Percentiles rank a stretch among this genome's conserved stretches.
Evolutionary conservation across 1,140 invertebrate species (phyloP).

Genomic region (Saccostrea glomerata): DNA sequence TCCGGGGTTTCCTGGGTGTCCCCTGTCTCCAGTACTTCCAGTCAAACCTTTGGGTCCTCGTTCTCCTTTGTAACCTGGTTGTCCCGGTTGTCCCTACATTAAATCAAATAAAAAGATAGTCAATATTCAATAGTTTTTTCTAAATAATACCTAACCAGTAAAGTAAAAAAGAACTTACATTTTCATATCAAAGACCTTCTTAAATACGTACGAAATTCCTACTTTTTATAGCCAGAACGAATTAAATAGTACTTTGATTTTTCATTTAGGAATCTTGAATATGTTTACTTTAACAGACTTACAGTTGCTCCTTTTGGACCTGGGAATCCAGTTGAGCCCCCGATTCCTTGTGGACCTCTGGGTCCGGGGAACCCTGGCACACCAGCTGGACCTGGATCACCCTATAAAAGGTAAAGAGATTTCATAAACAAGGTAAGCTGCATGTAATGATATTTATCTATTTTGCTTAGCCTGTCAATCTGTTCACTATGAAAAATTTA

Average conservation of each 20-base stretch:
- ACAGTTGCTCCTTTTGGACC: conserved; percentile 71
- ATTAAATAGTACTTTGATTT: no score
- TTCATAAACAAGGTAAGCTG: no score
- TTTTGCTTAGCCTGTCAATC: no score
- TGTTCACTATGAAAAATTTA: no score
- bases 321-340: conserved; percentile 65
- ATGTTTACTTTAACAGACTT: conserved; percentile 44
- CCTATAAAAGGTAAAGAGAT: conserved; percentile 55
- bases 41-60: conserved; percentile 66
- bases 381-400: conserved; percentile 71
- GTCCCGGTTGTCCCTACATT: conserved; percentile 67
- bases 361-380: conserved; percentile 72
- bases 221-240: no score
- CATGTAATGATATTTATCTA: no score
- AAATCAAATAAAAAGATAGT: background rate
- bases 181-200: no score
- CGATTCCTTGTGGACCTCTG: conserved; percentile 66
- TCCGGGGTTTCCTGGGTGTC: conserved; percentile 66
- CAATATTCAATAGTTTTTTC: background rate
- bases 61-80: conserved; percentile 67
- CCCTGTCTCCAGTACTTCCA: conserved; percentile 67
- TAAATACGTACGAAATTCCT: no score
- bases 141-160: no score
- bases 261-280: no score
- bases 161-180: no score